Evolutionary conservation across 2,888 invertebrate genomes (phyloP).

Genomic region (Drosophila testacea): DNA sequence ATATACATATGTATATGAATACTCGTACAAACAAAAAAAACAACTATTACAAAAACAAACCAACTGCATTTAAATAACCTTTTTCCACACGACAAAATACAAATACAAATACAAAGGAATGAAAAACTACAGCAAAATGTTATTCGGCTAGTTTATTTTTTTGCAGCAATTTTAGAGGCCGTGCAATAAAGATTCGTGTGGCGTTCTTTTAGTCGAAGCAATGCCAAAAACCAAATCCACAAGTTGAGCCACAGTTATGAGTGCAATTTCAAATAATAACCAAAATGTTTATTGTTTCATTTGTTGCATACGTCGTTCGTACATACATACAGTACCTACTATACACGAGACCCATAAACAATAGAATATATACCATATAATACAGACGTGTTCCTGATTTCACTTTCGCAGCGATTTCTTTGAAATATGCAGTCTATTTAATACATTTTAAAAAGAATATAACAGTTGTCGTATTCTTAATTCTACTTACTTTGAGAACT

Average conservation of each 20-base stretch:
- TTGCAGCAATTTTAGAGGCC: conserved; percentile 18
- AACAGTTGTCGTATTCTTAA: no score
- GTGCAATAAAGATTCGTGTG: conserved; percentile 24
- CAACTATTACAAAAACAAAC: conserved; percentile 38
- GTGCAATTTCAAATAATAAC: conserved; percentile 51
- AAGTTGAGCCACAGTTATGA: conserved; percentile 53
- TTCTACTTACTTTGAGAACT: neutral
- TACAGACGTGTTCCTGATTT: neutral
- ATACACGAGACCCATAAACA: conserved; percentile 15
- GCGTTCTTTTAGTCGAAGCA: conserved; percentile 15
- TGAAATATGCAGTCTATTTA: neutral
- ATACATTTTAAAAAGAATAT: neutral
- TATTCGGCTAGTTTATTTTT: conserved; percentile 29
- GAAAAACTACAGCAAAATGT: conserved; percentile 21
- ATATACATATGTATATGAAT: conserved; percentile 14
- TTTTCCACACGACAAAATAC: conserved; percentile 58
- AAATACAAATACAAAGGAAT: neutral
- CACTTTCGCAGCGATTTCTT: neutral
- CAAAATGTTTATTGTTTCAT: conserved; percentile 56
- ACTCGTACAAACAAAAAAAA: conserved; percentile 38
- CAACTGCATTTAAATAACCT: conserved; percentile 72
- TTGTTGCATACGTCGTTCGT: conserved; percentile 45
- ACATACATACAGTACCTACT: conserved; percentile 28
- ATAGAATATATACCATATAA: neutral
- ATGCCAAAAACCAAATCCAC: conserved; percentile 26